phyloP scores from a whole-genome alignment of 2,113 vertebrate genomes.

The Casuarius casuarius region DNA sequence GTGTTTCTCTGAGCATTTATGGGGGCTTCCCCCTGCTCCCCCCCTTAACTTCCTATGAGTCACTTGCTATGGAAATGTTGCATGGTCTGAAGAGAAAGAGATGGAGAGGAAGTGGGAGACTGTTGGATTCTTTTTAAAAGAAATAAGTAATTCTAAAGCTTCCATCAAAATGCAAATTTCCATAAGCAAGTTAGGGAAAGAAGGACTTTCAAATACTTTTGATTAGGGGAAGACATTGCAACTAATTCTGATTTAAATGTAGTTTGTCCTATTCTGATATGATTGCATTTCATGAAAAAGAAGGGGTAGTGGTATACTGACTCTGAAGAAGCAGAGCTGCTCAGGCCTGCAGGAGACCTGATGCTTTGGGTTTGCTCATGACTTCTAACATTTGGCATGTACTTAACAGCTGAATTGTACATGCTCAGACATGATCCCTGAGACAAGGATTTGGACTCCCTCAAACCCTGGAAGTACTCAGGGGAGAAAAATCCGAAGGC shows the following conservation, averaged over 20 bases:
- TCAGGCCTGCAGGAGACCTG: fast-evolving
- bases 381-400: background rate
- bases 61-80: background rate
- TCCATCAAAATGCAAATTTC: background rate
- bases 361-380: background rate
- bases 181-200: no score
- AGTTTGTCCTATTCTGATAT: background rate
- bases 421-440: fast-evolving
- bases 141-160: background rate
- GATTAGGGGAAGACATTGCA: background rate
- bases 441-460: background rate
- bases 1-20: fast-evolving
- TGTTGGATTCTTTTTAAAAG: background rate
- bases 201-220: background rate
- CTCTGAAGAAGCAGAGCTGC: background rate
- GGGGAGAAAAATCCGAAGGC: background rate
- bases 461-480: background rate
- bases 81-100: fast-evolving
- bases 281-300: background rate
- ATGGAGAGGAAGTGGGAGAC: background rate
- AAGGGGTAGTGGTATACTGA: background rate
- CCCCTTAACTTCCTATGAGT: background rate
- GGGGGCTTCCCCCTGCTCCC: background rate
- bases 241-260: background rate
- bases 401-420: background rate